Evolutionary conservation across 1,140 invertebrate genomes (phyloP), one percentile per base, ranked within the genome.

Genomic region (Trachymyrmex septentrionalis): DNA sequence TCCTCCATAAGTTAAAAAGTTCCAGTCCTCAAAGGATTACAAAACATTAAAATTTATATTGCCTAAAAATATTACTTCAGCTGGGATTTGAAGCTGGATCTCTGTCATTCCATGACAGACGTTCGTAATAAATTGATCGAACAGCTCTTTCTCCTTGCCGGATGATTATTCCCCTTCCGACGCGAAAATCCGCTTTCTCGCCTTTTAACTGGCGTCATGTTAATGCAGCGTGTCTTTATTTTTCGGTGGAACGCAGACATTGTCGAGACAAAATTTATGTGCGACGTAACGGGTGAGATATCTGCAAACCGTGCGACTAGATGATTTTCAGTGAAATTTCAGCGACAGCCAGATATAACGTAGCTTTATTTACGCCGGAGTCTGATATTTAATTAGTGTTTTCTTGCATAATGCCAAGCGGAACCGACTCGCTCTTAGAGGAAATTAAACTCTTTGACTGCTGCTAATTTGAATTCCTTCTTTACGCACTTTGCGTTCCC

Each of bases 321-420:
- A 6, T 67, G 14, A 67, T 38, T 69, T 57, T 38, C 19, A 9
- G 34, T 55, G 16, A 30, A 21, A 69, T 57, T 71, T 57, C 10
- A 10, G 16, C 24, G 77, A 71, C 48, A 71, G 16, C 30, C 9
- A 38, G 77, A 57, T 69, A 57, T 81, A 67, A 55, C 30, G 34
- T 27, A 57, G 55, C 48, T 71, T 69, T 71, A 81, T 81, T 81
- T 81, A 81, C 21, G 30, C 30, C 30, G 7, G 1, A 81, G 64
- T 57, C 64, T 38, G 48, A 71, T 57, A 71, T 81, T 57, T 81
- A 81, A 81, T 81, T 81, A 81, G 12, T 48, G 16, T 81, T 81
- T 71, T 57, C 50, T 71, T 24, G 75, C 75, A 71, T 69, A 57
- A 81, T 44, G 16, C 50, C 50, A 14, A 34, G 9, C n/a, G 21